A percentile compares a stretch with the other conserved stretches of the same genome.
Conservation (phyloP, 2,888 invertebrate species). For the Unio delphinus region DNA sequence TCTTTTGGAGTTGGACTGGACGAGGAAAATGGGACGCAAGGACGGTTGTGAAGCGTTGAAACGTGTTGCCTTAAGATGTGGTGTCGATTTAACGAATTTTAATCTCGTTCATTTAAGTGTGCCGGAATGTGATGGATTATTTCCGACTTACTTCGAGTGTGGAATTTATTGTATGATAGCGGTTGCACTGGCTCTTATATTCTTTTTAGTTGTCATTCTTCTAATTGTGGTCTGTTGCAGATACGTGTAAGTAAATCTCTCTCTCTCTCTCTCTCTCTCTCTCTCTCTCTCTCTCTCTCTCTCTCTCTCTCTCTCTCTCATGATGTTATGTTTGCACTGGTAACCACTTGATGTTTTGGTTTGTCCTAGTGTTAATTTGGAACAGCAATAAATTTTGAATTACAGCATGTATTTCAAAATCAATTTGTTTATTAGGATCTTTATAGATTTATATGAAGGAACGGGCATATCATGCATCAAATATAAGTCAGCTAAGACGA, state of each 20-base stretch:
- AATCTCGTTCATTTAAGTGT: constrained; percentile 14
- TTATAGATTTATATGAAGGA: too few species aligned
- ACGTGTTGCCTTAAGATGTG: constrained; percentile 30
- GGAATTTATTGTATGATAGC: constrained; percentile 38
- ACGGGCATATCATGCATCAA: too few species aligned
- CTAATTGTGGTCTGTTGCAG: constrained; percentile 33
- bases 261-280: too few species aligned
- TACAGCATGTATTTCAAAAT: too few species aligned
- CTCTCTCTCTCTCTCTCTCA: too few species aligned
- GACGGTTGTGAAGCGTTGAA: constrained; percentile 31
- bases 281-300: too few species aligned
- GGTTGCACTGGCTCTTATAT: constrained; percentile 33
- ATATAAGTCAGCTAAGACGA: too few species aligned
- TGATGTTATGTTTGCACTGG: too few species aligned
- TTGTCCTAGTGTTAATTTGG: too few species aligned
- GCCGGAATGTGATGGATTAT: constrained; percentile 30
- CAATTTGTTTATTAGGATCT: too few species aligned
- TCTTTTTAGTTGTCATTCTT: constrained; percentile 28
- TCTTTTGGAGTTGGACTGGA: constrained; percentile 34
- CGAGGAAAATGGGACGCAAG: constrained; percentile 22
- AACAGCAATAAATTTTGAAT: too few species aligned
- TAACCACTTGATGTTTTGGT: too few species aligned
- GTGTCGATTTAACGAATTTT: constrained; percentile 27
- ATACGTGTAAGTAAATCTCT: constrained; percentile 34
- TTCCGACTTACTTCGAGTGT: constrained; percentile 21